Evolutionary conservation across 2,113 vertebrate genomes (phyloP), one percentile per base, ranked within the genome.

Genomic region (Ctenodactylus gundi): DNA sequence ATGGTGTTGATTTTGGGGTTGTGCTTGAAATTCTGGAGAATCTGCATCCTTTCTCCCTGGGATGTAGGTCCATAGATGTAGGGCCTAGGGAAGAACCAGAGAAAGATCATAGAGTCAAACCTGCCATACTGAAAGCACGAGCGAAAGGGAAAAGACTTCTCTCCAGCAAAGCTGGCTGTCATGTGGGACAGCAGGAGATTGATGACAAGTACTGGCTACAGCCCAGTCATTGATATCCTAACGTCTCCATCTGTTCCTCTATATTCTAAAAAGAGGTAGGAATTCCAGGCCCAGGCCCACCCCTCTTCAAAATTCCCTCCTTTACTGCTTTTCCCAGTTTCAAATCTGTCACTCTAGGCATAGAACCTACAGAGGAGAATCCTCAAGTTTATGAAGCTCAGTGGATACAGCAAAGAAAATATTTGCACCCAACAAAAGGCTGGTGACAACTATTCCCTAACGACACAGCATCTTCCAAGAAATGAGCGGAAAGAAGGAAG

Each of bases 1-100:
- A 99, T 99, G 64, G 99, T 99, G 98, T 99, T 99, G 98, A 99
- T 99, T 98, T 99, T 99, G 27, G 99, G 99, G 93, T 99, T 99
- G 98, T 99, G 99, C 96, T 99, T 99, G 97, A 99, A 99, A 97
- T 99, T 99, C 96, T 99, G 99, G 14, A 99, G 98, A 96, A 99
- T 99, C 97, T 99, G 99, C 99, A 99, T 99, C 65, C 99, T 98
- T 86, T 99, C 99, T 31, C 99, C 99, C 94, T 99, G 99, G 41
- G 99, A 99, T 3, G 99, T 99, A 25, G 99, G 99, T 20, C 99
- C 99, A 62, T 99, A 99, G 96, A 99, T 99, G 86, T 99, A 99
- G 5, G 99, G 99, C 97, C 99, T 99, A 85, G 70, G 96, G 96
- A 95, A 85, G 86, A 94, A 46, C 44, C 44, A 34, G 25, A 82